phyloP scores from a whole-genome alignment of 2,113 vertebrate genomes.

The Gadus macrocephalus region DNA sequence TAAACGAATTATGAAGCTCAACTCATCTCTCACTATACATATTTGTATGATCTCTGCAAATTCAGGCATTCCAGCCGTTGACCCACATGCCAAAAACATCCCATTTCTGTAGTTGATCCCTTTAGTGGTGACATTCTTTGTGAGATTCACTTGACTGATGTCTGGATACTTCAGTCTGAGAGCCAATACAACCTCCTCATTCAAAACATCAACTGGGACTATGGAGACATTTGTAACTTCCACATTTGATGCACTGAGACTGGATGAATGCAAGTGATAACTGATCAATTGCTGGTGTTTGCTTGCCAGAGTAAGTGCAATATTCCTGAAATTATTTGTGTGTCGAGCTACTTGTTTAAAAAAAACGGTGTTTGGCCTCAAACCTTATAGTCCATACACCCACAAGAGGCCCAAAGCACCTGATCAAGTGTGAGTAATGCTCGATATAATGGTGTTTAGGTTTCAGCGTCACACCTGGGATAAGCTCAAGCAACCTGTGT shows the following conservation, averaged over 20 bases:
- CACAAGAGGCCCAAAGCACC: slow-evolving; percentile 32
- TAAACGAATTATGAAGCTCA: slow-evolving; percentile 28
- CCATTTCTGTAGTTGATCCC: slow-evolving; percentile 30
- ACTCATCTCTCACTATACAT: slow-evolving; percentile 22
- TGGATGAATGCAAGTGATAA: slow-evolving; percentile 21
- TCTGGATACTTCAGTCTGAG: slow-evolving; percentile 21
- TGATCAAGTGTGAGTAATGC: slow-evolving; percentile 35
- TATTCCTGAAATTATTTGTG: slow-evolving; percentile 35
- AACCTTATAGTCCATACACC: slow-evolving; percentile 38
- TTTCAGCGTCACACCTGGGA: slow-evolving; percentile 13
- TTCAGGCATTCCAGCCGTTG: slow-evolving; percentile 27
- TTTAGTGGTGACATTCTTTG: slow-evolving; percentile 30
- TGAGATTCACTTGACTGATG: slow-evolving; percentile 18
- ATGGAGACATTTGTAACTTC: slow-evolving; percentile 29
- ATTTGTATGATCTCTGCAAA: slow-evolving; percentile 23
- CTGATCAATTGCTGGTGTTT: slow-evolving; percentile 35
- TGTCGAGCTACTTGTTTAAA: slow-evolving; percentile 28
- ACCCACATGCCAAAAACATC: slow-evolving; percentile 40
- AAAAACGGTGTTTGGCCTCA: slow-evolving; percentile 44
- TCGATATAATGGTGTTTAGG: slow-evolving; percentile 41
- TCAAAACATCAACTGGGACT: slow-evolving; percentile 27
- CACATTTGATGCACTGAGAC: slow-evolving; percentile 9
- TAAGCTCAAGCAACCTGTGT: slow-evolving; percentile 17
- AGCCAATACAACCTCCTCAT: slow-evolving; percentile 22
- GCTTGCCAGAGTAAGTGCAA: slow-evolving; percentile 15